Evolutionary conservation across 2,888 invertebrate species (phyloP).

Genomic region (Callimorpha dominula): DNA sequence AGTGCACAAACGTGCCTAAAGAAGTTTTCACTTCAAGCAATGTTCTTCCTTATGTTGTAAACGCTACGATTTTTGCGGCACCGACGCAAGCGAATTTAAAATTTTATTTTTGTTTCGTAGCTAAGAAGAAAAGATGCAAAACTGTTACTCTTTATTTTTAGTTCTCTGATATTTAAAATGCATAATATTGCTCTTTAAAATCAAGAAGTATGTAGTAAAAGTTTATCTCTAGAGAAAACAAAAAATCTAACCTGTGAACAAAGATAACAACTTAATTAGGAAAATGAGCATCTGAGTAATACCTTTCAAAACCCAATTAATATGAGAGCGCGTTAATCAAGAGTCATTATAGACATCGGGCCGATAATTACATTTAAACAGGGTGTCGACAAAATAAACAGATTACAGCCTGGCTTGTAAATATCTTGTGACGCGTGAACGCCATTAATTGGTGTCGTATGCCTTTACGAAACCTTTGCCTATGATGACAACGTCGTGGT

Average conservation of each 20-base stretch:
- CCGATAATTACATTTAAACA: slow-evolving; percentile 58
- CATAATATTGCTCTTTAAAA: too few relatives aligned
- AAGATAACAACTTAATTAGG: slow-evolving; percentile 21
- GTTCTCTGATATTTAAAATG: too few relatives aligned
- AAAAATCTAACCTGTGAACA: neutral
- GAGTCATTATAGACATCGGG: slow-evolving; percentile 50
- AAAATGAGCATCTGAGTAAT: slow-evolving; percentile 28
- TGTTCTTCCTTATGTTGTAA: too few relatives aligned
- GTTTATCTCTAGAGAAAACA: neutral
- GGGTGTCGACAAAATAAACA: slow-evolving; percentile 54
- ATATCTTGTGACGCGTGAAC: slow-evolving; percentile 53
- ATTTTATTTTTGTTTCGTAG: too few relatives aligned
- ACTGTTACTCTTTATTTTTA: too few relatives aligned
- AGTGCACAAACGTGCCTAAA: too few relatives aligned
- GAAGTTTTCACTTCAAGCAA: too few relatives aligned
- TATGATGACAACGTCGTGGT: slow-evolving; percentile 41
- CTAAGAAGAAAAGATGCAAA: too few relatives aligned
- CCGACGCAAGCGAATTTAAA: too few relatives aligned
- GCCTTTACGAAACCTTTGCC: slow-evolving; percentile 36
- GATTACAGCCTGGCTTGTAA: slow-evolving; percentile 48
- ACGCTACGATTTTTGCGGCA: too few relatives aligned
- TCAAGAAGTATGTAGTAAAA: neutral
- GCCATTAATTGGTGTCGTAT: slow-evolving; percentile 52
- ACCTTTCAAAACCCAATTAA: slow-evolving; percentile 43
- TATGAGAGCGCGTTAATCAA: slow-evolving; percentile 53